Base-by-base conservation (phyloP, 2,888 invertebrate genomes). In the Lacanobia wlatinum region DNA sequence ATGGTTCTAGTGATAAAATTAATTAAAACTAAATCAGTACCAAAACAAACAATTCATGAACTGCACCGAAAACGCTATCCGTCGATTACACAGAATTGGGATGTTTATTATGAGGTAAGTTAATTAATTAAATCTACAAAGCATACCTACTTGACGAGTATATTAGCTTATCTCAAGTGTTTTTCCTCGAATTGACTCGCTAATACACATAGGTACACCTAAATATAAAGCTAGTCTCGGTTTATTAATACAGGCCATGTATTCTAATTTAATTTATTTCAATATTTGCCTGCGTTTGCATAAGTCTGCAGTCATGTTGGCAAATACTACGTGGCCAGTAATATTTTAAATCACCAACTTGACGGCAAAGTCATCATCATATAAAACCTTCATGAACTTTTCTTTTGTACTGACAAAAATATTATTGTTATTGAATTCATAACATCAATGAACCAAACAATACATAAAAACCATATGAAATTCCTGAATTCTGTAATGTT, bases 171-270 rank as follows among this genome's bases (percentile, higher is more conserved):
- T 5, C 21, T 40, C 2, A 46, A 63, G 8, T 21, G 18, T 3
- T 59, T 77, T 78, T 52, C 63, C 60, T 60, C 16, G 9, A 60
- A 38, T 46, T 56, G 71, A 50, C 18, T 78, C 72, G 50, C 16
- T 2, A 2, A 28, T 23, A 16, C 16, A 40, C 9, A 8, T 34
- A 16, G 16, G n/a, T 74, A 38, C 16, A 61, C 52, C n/a, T 73
- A 58, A 59, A 61, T 50, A 60, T 40, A 43, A 46, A 61, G 50
- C 34, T 38, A 18, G 46, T 50, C 59, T 48, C n/a, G 40, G 28
- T 65, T 48, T 6, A 40, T 40, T 40, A 40, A 50, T 34, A 7
- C 60, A 14, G 48, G 50, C 14, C 40, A 21, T 5, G 70, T 73
- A 34, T 60, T 40, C 58, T 34, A 34, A 48, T 48, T 48, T 5